These are phyloP conservation scores for Pseudoips prasinana DNA, from an alignment of 2,888 invertebrate genomes.

Conservation along the genomic window DNA sequence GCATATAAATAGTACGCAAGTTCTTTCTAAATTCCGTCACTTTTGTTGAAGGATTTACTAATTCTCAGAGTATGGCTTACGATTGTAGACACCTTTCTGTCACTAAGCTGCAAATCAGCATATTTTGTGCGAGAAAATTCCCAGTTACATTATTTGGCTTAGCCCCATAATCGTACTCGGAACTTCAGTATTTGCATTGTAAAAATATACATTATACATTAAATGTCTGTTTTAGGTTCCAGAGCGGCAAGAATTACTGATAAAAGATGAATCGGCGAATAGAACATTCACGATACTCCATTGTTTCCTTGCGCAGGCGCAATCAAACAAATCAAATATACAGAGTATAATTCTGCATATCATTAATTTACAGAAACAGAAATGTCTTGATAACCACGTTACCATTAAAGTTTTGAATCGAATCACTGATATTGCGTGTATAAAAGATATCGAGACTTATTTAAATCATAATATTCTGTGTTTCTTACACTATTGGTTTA, in stretches of 20 bases:
- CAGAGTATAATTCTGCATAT: slow-evolving; percentile 78
- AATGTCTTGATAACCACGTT: slow-evolving; percentile 64
- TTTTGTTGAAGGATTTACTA: no score
- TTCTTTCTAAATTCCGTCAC: no score
- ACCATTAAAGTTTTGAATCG: slow-evolving; percentile 68
- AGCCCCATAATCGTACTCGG: no score
- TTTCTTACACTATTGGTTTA: slow-evolving; percentile 75
- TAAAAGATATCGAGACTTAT: slow-evolving; percentile 50
- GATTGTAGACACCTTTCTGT: no score
- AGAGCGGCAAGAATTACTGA: slow-evolving; percentile 56
- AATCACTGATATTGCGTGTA: slow-evolving; percentile 47
- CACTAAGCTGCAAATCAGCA: no score
- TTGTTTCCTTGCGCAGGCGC: slow-evolving; percentile 76
- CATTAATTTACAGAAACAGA: slow-evolving; percentile 75
- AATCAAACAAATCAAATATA: slow-evolving; percentile 72
- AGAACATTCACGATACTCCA: slow-evolving; percentile 82
- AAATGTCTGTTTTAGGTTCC: slow-evolving; percentile 69
- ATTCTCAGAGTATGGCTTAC: no score
- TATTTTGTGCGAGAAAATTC: no score
- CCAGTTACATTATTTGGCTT: no score
- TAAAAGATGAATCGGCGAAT: slow-evolving; percentile 82
- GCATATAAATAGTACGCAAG: no score
- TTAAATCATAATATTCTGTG: slow-evolving; percentile 68
- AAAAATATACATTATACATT: no score
- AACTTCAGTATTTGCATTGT: no score